phyloP scores from a whole-genome alignment of 2,888 invertebrate genomes.

The Volucella inflata region DNA sequence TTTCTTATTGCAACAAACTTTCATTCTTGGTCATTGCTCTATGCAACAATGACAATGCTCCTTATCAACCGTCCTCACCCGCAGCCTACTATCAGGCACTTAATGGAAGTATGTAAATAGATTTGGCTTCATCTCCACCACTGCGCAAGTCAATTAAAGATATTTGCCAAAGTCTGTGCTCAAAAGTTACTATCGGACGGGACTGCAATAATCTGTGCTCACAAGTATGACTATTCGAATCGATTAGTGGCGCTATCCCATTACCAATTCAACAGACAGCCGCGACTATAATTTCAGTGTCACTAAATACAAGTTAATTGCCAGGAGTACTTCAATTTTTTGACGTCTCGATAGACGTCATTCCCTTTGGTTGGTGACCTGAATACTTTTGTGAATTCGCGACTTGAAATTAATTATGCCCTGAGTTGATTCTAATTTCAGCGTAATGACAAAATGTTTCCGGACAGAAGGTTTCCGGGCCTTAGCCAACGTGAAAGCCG shows the following conservation, averaged over 20 bases:
- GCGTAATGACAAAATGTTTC: slow-evolving; percentile 67
- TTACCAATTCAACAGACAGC: slow-evolving; percentile 1
- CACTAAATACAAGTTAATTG: slow-evolving; percentile 64
- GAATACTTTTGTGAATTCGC: slow-evolving; percentile 67
- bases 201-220: background rate
- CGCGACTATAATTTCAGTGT: slow-evolving; percentile 24
- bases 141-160: too few relatives aligned
- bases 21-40: too few relatives aligned
- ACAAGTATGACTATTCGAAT: background rate
- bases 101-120: too few relatives aligned
- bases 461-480: slow-evolving; percentile 45
- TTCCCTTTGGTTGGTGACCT: slow-evolving; percentile 44
- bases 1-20: too few relatives aligned
- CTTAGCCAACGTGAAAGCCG: background rate
- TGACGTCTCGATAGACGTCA: slow-evolving; percentile 15
- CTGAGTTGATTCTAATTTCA: slow-evolving; percentile 72
- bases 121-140: too few relatives aligned
- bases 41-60: too few relatives aligned
- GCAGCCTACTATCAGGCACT: too few relatives aligned
- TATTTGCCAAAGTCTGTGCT: too few relatives aligned
- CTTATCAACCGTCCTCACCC: too few relatives aligned
- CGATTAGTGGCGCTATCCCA: background rate
- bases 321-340: slow-evolving; percentile 17
- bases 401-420: slow-evolving; percentile 66
- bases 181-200: too few relatives aligned